Conservation (phyloP, 2,797 vertebrate species). For the Ctenopoma multispine region DNA sequence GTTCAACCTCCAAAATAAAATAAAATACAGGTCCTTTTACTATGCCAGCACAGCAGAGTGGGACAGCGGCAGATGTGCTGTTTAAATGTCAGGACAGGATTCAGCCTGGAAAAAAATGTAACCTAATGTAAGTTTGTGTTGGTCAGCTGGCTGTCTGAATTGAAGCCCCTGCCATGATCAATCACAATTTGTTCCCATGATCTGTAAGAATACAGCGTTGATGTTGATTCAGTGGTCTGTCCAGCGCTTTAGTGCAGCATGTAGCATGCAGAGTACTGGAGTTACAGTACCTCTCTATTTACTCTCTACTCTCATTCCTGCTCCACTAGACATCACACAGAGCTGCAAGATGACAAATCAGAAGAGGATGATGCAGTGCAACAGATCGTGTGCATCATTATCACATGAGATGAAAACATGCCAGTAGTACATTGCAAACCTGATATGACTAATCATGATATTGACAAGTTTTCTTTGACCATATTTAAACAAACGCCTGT, state of each 20-base stretch:
- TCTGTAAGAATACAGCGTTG: constrained; percentile 58
- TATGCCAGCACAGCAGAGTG: constrained; percentile 23
- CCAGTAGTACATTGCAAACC: too few species aligned
- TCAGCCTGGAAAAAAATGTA: constrained; percentile 29
- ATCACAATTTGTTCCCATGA: constrained; percentile 67
- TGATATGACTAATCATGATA: background rate
- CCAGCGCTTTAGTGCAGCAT: constrained; percentile 28
- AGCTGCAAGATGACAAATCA: background rate
- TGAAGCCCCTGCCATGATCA: constrained; percentile 52
- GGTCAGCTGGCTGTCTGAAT: constrained; percentile 68
- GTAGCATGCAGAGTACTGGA: background rate
- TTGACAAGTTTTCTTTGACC: background rate
- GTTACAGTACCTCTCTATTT: background rate
- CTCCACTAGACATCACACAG: constrained; percentile 19
- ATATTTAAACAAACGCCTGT: constrained; percentile 55
- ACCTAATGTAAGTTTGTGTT: constrained; percentile 63
- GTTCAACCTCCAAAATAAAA: constrained; percentile 12
- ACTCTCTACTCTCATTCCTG: too few species aligned
- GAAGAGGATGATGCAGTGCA: background rate
- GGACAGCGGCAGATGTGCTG: constrained; percentile 41
- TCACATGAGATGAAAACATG: too few species aligned
- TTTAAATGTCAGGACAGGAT: constrained; percentile 52
- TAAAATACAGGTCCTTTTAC: constrained; percentile 33
- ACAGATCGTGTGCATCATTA: background rate
- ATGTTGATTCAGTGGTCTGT: constrained; percentile 56